Evolutionary conservation across 2,797 vertebrate species (phyloP).

Genomic region (Masticophis lateralis): DNA sequence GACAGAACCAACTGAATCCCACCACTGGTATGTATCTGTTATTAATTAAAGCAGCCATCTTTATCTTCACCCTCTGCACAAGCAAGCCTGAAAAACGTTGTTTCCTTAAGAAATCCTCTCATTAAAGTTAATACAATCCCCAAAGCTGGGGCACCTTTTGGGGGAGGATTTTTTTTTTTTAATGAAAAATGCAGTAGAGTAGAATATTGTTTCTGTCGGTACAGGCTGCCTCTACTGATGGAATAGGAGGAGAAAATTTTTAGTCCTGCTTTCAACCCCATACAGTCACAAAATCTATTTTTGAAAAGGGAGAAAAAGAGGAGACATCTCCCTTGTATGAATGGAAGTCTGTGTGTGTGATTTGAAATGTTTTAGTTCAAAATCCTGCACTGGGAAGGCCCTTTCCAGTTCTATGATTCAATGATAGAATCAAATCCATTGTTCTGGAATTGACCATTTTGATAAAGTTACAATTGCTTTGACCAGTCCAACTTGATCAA

Average conservation of each 20-base stretch:
- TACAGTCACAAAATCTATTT: not conserved
- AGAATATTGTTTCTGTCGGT: not conserved
- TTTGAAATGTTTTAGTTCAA: not conserved
- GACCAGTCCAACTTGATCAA: not conserved
- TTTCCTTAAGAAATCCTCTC: not conserved
- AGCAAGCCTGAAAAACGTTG: not conserved
- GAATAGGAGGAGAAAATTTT: not conserved
- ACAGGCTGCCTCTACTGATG: not conserved
- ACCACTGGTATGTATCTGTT: not conserved
- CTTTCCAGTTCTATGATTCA: not conserved
- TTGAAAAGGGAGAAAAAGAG: not conserved
- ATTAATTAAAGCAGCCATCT: not conserved
- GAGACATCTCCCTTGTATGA: not conserved
- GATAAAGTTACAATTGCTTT: not conserved
- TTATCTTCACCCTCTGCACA: not conserved
- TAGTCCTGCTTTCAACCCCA: not conserved
- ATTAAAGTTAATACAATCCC: not conserved
- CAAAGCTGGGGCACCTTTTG: not conserved
- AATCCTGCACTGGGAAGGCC: not conserved
- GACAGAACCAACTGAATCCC: no score
- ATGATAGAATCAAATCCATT: not conserved
- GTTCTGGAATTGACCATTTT: not conserved
- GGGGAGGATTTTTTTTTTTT: not conserved
- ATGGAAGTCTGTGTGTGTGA: not conserved
- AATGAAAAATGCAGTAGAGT: not conserved